Percentiles rank a stretch among this genome's conserved stretches.
phyloP scores from a whole-genome alignment of 2,113 vertebrate species.

The Notiomystis cincta region DNA sequence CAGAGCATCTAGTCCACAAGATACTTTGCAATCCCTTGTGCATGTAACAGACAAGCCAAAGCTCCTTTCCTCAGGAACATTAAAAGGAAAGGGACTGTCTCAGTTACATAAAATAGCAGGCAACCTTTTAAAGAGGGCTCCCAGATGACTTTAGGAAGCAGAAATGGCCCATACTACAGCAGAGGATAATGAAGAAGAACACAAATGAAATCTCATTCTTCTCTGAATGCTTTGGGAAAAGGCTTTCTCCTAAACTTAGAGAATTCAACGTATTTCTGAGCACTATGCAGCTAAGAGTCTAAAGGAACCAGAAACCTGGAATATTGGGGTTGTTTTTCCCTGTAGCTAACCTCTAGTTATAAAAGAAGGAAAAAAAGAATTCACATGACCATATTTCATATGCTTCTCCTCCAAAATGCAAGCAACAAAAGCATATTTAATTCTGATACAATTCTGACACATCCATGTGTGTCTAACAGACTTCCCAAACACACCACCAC shows the following conservation, averaged over 20 bases:
- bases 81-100: neutral
- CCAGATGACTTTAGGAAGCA: neutral
- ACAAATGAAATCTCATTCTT: neutral
- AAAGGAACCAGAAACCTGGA: neutral
- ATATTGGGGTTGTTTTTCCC: neutral
- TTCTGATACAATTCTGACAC: neutral
- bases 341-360: neutral
- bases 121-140: neutral
- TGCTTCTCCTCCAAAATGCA: neutral
- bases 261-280: neutral
- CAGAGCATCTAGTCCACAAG: neutral
- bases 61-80: neutral
- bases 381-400: neutral
- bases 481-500: accelerated
- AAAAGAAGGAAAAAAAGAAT: neutral
- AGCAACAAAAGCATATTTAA: neutral
- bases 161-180: neutral
- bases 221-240: neutral
- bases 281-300: neutral
- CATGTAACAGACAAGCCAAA: neutral
- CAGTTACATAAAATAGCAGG: neutral
- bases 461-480: neutral
- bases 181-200: neutral
- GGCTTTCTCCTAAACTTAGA: neutral
- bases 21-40: neutral